A percentile compares a stretch with the other conserved stretches of the same genome.
phyloP scores from a whole-genome alignment of 2,797 vertebrate species.

The Muraenolepis orangiensis region DNA sequence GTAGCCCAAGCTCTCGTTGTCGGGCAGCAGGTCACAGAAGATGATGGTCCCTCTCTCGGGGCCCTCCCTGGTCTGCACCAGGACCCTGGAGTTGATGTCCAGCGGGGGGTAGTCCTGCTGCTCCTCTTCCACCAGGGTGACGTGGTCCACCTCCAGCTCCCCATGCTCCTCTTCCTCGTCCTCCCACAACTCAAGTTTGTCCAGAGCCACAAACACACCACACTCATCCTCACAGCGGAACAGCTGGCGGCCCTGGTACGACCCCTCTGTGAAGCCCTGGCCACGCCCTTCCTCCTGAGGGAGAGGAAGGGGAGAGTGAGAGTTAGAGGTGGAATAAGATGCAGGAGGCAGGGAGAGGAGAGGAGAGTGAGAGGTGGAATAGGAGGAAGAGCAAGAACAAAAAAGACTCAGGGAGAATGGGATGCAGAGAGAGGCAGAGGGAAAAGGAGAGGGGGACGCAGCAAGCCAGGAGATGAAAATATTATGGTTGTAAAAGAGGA shows the following conservation, averaged over 20 bases:
- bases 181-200: conserved; percentile 94
- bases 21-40: conserved; percentile 94
- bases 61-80: conserved; percentile 90
- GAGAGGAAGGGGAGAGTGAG: conserved; percentile 12
- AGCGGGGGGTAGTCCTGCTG: conserved; percentile 85
- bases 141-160: conserved; percentile 83
- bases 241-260: conserved; percentile 94
- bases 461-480: conserved; percentile 15
- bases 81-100: conserved; percentile 95
- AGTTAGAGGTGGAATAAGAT: background rate
- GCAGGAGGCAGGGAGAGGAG: background rate
- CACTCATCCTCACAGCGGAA: conserved; percentile 98
- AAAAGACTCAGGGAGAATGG: background rate
- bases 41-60: conserved; percentile 94
- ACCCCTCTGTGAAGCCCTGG: conserved; percentile 96
- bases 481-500: conserved; percentile 11
- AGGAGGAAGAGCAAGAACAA: background rate
- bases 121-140: conserved; percentile 83
- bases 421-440: background rate
- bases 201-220: conserved; percentile 94
- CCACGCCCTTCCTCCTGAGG: conserved; percentile 92
- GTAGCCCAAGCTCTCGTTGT: conserved; percentile 93
- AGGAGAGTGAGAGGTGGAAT: background rate
- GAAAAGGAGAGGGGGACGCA: conserved; percentile 4
- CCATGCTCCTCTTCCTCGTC: conserved; percentile 79